phyloP scores from a whole-genome alignment of 2,113 vertebrate species.

The Marcusenius ussheri region DNA sequence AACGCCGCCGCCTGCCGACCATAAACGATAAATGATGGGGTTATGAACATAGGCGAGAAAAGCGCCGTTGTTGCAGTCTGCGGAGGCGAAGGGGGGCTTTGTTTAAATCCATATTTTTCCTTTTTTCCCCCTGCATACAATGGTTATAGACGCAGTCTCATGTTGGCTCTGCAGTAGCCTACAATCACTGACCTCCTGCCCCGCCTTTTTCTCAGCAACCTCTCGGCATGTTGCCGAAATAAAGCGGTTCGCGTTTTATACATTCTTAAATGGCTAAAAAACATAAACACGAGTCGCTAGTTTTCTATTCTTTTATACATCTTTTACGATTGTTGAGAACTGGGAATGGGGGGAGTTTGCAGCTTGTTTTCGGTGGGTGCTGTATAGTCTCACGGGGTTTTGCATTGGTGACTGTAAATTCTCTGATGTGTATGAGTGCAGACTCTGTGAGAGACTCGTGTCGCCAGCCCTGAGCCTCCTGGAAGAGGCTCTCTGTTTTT shows the following conservation, averaged over 20 bases:
- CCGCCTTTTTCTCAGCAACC: neutral
- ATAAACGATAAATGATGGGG: neutral
- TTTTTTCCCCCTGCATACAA: neutral
- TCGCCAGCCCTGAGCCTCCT: neutral
- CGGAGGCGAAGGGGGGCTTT: neutral
- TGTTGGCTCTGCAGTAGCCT: neutral
- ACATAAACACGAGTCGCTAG: neutral
- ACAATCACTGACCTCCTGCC: neutral
- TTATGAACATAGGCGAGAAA: neutral
- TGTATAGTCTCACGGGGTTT: neutral
- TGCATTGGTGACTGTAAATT: neutral
- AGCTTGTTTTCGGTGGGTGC: neutral
- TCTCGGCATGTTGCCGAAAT: neutral
- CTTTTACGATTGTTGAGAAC: neutral
- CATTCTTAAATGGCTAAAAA: neutral
- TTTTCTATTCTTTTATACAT: too few species aligned
- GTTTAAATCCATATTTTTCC: neutral
- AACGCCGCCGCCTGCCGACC: conserved; percentile 3
- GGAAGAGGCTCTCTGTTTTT: neutral
- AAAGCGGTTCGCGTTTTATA: neutral
- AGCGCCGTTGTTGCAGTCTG: neutral
- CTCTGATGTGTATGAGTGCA: neutral
- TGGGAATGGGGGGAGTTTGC: neutral
- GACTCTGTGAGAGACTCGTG: neutral
- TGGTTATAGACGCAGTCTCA: neutral